Conservation (phyloP, 2,113 vertebrate species). For the Sminthopsis crassicaudata region DNA sequence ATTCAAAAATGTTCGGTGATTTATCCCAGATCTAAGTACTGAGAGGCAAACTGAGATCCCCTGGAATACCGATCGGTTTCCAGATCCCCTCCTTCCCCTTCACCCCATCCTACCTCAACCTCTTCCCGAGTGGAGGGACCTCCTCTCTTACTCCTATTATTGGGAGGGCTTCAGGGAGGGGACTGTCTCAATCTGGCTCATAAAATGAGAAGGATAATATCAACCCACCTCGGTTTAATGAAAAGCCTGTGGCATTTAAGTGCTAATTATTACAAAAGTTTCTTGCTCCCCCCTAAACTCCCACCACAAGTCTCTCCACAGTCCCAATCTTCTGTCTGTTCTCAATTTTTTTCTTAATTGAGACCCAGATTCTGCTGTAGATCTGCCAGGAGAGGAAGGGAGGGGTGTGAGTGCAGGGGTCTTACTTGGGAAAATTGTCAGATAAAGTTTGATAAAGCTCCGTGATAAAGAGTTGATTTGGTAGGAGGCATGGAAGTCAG, state of each 20-base stretch:
- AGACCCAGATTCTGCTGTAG: not conserved
- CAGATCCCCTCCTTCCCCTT: not conserved
- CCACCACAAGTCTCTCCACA: not conserved
- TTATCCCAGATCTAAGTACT: not conserved
- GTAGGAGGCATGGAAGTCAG: not conserved
- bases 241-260: not conserved
- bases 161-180: not conserved
- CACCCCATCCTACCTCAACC: not conserved
- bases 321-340: not conserved
- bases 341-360: not conserved
- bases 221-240: not conserved
- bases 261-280: not conserved
- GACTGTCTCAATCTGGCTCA: not conserved
- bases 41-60: not conserved
- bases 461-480: not conserved
- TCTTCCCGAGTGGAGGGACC: not conserved
- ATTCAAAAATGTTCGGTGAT: not conserved
- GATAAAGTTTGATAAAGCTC: slow-evolving; percentile 1
- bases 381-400: not conserved
- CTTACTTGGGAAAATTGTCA: not conserved
- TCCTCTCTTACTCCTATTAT: not conserved
- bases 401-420: not conserved
- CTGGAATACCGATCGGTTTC: not conserved
- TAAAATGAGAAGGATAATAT: not conserved
- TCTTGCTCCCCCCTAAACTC: not conserved